These are phyloP conservation scores for Megaptera novaeangliae DNA, from an alignment of 2,113 vertebrate genomes.

Conservation along the genomic window DNA sequence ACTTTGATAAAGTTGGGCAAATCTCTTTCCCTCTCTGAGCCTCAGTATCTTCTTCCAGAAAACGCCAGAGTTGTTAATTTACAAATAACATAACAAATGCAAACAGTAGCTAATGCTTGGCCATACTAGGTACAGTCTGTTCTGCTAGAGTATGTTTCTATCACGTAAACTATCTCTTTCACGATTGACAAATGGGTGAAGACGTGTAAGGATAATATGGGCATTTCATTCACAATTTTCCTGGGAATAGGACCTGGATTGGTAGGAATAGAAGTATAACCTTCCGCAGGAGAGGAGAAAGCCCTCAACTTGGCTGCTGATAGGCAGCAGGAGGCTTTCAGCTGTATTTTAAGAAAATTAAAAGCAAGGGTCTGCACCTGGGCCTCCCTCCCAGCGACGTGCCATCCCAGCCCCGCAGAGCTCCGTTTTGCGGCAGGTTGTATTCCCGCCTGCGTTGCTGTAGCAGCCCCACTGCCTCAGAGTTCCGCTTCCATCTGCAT, in stretches of 20 bases:
- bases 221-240: background rate
- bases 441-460: background rate
- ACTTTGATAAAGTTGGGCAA: background rate
- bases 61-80: background rate
- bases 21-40: background rate
- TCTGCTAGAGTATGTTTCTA: background rate
- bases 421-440: background rate
- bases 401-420: background rate
- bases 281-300: background rate
- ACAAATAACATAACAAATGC: background rate
- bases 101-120: background rate
- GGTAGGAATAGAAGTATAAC: background rate
- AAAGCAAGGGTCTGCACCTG: background rate
- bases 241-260: background rate
- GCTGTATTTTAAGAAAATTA: background rate
- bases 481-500: background rate
- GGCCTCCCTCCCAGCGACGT: rapidly evolving
- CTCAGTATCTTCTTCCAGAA: background rate
- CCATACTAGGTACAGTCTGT: background rate
- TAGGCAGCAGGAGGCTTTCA: background rate
- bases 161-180: background rate
- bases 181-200: background rate
- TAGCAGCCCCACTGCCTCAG: no score
- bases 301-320: background rate
- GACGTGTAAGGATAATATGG: background rate